Conservation (phyloP, 2,113 vertebrate species). For the Typhlomys cinereus region DNA sequence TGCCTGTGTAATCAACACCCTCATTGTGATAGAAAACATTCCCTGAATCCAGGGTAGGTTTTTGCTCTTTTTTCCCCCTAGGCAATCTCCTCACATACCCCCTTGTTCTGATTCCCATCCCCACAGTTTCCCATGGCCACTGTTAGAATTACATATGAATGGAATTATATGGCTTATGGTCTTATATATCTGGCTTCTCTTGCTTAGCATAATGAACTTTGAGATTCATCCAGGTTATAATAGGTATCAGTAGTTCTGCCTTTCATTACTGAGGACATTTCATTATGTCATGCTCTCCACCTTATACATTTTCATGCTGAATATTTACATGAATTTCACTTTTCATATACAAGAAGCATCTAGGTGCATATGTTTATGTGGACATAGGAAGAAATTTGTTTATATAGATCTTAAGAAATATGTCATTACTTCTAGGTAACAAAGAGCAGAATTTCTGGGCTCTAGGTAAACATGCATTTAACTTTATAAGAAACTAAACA, state of each 20-base stretch:
- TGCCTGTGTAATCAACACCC: background rate
- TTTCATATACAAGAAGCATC: background rate
- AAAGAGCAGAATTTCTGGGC: background rate
- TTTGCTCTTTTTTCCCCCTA: background rate
- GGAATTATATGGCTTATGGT: background rate
- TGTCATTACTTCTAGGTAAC: background rate
- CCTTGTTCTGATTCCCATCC: background rate
- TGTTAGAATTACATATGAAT: background rate
- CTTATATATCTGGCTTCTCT: slow-evolving; percentile 20
- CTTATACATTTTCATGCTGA: background rate
- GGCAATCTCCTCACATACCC: background rate
- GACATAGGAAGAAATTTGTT: background rate
- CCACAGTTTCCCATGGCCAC: background rate
- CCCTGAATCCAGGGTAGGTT: background rate
- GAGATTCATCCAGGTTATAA: background rate
- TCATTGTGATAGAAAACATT: background rate
- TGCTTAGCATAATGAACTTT: background rate
- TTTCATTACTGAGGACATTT: background rate
- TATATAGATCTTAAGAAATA: background rate
- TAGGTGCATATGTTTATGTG: background rate
- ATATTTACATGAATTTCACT: slow-evolving; percentile 12
- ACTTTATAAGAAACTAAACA: background rate
- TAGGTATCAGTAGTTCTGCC: background rate
- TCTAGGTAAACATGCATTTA: background rate
- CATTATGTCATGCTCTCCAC: background rate